Evolutionary conservation across 2,113 vertebrate species (phyloP).

Genomic region (Marmota monax): DNA sequence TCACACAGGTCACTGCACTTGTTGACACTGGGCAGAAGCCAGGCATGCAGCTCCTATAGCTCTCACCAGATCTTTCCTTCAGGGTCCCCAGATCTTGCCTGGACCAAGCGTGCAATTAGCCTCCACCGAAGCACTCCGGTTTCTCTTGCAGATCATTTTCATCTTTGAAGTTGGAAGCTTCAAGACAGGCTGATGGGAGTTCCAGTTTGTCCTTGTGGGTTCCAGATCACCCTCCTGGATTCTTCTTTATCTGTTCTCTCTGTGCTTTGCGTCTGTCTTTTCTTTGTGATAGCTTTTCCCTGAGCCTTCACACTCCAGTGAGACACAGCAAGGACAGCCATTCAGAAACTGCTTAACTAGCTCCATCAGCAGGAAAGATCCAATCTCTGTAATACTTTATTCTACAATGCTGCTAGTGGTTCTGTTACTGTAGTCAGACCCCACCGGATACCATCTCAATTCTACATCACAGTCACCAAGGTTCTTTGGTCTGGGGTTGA

Average conservation of each 20-base stretch:
- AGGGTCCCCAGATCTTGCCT: background rate
- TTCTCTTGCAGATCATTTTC: background rate
- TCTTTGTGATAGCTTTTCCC: background rate
- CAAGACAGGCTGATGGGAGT: background rate
- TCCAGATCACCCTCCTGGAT: background rate
- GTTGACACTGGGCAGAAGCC: fast-evolving
- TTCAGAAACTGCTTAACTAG: background rate
- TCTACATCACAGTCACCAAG: background rate
- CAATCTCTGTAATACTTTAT: background rate
- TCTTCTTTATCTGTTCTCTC: background rate
- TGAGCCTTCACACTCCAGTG: background rate
- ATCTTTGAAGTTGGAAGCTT: background rate
- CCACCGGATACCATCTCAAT: background rate
- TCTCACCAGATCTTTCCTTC: background rate
- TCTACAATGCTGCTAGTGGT: background rate
- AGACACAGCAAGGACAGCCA: background rate
- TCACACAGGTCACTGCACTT: background rate
- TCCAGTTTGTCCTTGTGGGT: background rate
- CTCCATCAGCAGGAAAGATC: background rate
- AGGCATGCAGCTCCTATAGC: background rate
- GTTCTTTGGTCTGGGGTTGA: background rate
- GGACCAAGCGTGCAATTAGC: no score
- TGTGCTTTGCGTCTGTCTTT: no score
- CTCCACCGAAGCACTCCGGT: fast-evolving
- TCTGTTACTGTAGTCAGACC: background rate